Evolutionary conservation across 1,140 invertebrate genomes (phyloP).

Genomic region (Mactra quadrangularis): DNA sequence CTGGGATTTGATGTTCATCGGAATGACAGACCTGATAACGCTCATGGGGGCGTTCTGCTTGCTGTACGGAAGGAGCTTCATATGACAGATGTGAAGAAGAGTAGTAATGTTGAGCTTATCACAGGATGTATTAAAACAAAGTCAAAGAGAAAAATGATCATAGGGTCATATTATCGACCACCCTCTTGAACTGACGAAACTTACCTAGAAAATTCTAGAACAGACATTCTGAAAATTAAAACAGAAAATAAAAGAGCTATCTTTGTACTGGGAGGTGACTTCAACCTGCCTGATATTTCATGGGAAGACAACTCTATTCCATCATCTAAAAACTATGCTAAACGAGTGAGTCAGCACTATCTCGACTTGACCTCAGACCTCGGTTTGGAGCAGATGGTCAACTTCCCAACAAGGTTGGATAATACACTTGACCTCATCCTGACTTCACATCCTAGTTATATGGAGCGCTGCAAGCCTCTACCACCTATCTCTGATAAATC

Average conservation of each 20-base stretch:
- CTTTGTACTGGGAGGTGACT: no score
- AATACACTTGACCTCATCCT: no score
- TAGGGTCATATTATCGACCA: not conserved
- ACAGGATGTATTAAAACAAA: not conserved
- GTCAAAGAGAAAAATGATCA: not conserved
- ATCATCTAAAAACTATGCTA: not conserved
- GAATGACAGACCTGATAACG: constrained; percentile 16
- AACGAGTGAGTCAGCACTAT: no score
- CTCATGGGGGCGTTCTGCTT: constrained; percentile 25
- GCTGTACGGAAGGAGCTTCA: not conserved
- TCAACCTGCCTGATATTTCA: no score
- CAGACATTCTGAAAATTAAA: no score
- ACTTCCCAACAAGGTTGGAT: no score
- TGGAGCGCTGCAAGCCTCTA: not conserved
- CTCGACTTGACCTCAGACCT: no score
- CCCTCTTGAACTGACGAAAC: not conserved
- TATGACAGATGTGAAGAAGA: no score
- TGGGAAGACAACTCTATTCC: not conserved
- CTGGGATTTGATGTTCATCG: not conserved
- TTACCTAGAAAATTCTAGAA: not conserved
- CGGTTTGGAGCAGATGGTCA: no score
- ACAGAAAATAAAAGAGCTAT: not conserved
- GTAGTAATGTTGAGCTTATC: constrained; percentile 11
- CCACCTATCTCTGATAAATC: not conserved
- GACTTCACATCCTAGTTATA: no score